phyloP scores from a whole-genome alignment of 2,888 invertebrate genomes.

The Sepiola atlantica region DNA sequence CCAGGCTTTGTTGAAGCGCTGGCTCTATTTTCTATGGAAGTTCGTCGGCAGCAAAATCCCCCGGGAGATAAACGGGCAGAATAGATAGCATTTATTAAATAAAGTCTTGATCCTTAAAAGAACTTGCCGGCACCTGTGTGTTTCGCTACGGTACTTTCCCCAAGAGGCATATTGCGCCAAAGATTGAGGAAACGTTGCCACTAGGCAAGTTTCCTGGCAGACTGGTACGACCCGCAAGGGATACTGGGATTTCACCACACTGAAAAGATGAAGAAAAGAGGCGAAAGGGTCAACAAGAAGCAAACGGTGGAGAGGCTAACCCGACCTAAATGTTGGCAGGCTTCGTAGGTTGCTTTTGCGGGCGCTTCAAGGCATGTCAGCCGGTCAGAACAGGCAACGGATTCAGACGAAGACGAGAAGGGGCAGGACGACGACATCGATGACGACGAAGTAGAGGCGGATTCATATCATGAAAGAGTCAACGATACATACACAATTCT shows the following conservation, averaged over 20 bases:
- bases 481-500: neutral
- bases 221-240: neutral
- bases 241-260: neutral
- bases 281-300: neutral
- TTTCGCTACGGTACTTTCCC: constrained; percentile 1
- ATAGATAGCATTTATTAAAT: constrained; percentile 13
- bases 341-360: constrained; percentile 1
- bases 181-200: neutral
- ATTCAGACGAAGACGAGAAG: neutral
- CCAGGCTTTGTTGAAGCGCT: neutral
- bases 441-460: too few species aligned
- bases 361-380: neutral
- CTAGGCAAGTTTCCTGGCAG: neutral
- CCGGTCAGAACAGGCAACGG: neutral
- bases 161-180: neutral
- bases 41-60: neutral
- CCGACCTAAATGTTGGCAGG: constrained; percentile 32
- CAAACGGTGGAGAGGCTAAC: neutral
- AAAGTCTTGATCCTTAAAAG: constrained; percentile 12
- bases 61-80: neutral
- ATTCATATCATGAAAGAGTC: neutral
- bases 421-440: neutral
- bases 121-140: neutral
- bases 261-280: neutral
- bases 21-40: neutral